Percentiles rank a stretch among this genome's conserved stretches.
These are phyloP conservation scores for Euura lappo DNA, from an alignment of 1,140 invertebrate species.

Conservation along the genomic window DNA sequence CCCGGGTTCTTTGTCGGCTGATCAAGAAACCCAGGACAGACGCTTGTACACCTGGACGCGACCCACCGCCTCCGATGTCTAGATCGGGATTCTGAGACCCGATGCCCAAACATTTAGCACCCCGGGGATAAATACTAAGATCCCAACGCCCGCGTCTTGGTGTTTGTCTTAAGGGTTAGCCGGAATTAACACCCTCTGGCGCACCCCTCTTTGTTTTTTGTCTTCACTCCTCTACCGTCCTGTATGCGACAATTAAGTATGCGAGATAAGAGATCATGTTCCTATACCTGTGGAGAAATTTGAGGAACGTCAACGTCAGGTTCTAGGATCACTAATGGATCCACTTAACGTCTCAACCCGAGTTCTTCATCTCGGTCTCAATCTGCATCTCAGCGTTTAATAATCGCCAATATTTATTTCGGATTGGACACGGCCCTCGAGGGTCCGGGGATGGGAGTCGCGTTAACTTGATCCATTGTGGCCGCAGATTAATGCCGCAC, in stretches of 20 bases:
- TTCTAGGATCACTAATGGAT: slow-evolving; percentile 53
- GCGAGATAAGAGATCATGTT: not conserved
- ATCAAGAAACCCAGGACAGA: slow-evolving; percentile 22
- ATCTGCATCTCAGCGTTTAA: slow-evolving; percentile 41
- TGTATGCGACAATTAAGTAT: not conserved
- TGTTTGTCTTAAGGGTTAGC: not conserved
- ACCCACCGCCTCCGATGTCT: slow-evolving; percentile 31
- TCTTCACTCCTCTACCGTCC: not conserved
- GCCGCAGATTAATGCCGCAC: not conserved
- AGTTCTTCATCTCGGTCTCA: slow-evolving; percentile 12
- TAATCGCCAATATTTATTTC: slow-evolving; percentile 62
- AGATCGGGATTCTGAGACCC: not conserved
- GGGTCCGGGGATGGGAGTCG: slow-evolving; percentile 28
- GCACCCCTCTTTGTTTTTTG: not conserved
- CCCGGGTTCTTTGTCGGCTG: slow-evolving; percentile 14
- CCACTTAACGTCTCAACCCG: slow-evolving; percentile 60
- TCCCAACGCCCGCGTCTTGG: not conserved
- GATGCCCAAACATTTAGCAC: not conserved
- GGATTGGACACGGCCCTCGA: slow-evolving; percentile 56
- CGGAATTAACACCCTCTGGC: not conserved
- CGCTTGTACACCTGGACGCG: slow-evolving; percentile 14
- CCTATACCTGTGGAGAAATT: not conserved
- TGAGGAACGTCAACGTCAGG: not conserved
- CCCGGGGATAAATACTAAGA: not conserved
- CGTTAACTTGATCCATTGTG: not conserved